These are phyloP conservation scores for Drepanosiphum platanoidis DNA, from an alignment of 2,888 invertebrate genomes.

Conservation along the genomic window DNA sequence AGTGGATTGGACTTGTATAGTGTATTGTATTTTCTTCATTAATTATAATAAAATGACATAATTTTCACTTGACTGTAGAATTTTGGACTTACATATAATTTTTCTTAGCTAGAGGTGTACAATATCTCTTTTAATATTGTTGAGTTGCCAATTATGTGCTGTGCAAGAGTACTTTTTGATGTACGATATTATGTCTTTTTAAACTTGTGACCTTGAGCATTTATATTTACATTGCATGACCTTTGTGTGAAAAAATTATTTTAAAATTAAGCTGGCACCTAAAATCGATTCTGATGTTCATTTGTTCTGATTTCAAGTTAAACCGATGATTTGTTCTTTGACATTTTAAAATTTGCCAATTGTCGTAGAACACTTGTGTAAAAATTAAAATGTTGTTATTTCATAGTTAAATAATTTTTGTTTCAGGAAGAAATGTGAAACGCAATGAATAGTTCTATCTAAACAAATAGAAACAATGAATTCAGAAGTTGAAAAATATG, in stretches of 20 bases:
- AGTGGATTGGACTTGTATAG: too few species aligned
- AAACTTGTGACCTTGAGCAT: not conserved
- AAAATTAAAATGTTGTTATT: not conserved
- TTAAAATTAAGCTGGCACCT: not conserved
- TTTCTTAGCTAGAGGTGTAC: too few species aligned
- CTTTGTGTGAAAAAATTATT: not conserved
- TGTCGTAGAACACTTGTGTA: not conserved
- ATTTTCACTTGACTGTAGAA: too few species aligned
- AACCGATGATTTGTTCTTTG: not conserved
- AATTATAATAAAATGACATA: too few species aligned
- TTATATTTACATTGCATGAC: not conserved
- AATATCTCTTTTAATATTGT: not conserved
- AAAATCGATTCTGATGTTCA: too few species aligned
- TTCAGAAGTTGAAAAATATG: slow-evolving; percentile 47
- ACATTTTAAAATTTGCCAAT: not conserved
- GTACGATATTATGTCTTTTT: not conserved
- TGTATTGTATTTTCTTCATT: too few species aligned
- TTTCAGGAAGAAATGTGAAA: not conserved
- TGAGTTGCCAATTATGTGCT: not conserved
- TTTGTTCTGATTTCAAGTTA: too few species aligned
- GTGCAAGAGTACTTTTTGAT: not conserved
- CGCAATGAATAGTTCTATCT: not conserved
- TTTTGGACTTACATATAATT: too few species aligned
- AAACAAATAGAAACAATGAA: slow-evolving; percentile 14
- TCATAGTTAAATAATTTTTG: not conserved